Evolutionary conservation across 2,797 vertebrate genomes (phyloP), one percentile per base, ranked within the genome.

Genomic region (Siniperca scherzeri): DNA sequence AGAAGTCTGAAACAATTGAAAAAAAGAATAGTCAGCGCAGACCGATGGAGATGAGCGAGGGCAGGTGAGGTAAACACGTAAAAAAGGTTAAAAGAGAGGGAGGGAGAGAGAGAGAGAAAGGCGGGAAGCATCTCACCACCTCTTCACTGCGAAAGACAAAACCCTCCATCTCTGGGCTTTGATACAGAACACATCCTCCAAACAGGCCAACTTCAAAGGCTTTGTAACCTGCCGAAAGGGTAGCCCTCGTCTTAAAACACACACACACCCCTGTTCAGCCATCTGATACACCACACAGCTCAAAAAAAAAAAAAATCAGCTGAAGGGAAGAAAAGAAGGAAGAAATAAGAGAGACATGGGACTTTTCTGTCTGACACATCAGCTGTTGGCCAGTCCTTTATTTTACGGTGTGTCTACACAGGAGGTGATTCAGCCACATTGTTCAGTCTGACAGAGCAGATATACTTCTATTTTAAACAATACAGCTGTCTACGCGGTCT

Each of bases 131-230:
- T 67, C 70, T 33, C 27, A 6, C 42, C 9, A 21, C n/a, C 50
- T 80, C 59, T 56, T 81, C 22, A 40, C 36, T 14, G 68, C 5
- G 7, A 57, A 68, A 52, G 62, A 81, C 57, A 80, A 81, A 75
- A 80, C 10, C 17, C 52, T 59, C 19, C 4, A 17, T 65, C 60
- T 62, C 36, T 25, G 8, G 9, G 25, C 70, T 88, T 84, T 65
- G 48, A 84, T 57, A 77, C 38, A 25, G 12, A 80, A 62, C 70
- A 71, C 64, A 36, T 80, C 52, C 19, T 59, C 61, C 70, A 57
- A 71, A 76, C 72, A 55, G 38, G 52, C 25, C 7, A 38, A 78
- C 84, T 78, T 88, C 80, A 84, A 74, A 86, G 48, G 16, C 70
- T 60, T 66, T 59, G 38, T 19, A 40, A 48, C 59, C 60, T 25